Base-by-base conservation (phyloP, 2,888 invertebrate species). In the Diadegma fenestrale region DNA sequence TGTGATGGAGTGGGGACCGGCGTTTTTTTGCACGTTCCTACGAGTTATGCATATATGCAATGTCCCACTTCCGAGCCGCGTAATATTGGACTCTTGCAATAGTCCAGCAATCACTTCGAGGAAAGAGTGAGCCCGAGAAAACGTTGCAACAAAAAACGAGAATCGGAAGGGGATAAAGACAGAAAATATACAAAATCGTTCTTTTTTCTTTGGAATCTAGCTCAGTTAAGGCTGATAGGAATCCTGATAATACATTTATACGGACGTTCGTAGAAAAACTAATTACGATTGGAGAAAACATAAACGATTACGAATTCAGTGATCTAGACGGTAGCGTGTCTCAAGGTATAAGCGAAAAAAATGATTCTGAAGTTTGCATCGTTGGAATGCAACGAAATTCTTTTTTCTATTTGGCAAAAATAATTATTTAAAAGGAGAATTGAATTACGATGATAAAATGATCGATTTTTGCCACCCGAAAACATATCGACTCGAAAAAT, bases 31-130 rank as follows among this genome's bases (percentile, higher is more conserved):
- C 51, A 22, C 73, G 43, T 22, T 66, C 6, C 51, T 54, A 26
- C 51, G 54, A 77, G 77, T 45, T 76, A 63, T 64, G 75, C 77
- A 41, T 77, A 51, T 14, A 58, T 58, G 26, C 33, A 48, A 33
- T 80, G 76, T 84, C 64, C 80, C 76, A 80, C 76, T 84, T 84
- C 64, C 58, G 51, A 80, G n/a, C 54, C 37, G 33, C 48, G 41
- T 77, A 51, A 58, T 77, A 68, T 68, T 76, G 41, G 77, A 54
- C 51, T 51, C 54, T 41, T 51, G 54, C 41, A 77, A 54, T 77
- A 41, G 41, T 63, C 54, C n/a, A 64, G 51, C 66, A 66, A 48
- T 41, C 66, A 66, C 51, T 66, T 77, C 33, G 66, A 48, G 45
- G 48, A 68, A 54, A 22, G 41, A 66, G 43, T 66, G n/a, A 66